Percentiles rank a stretch among this genome's conserved stretches.
Conservation (phyloP, 2,797 vertebrate species). For the Urophycis tenuis region DNA sequence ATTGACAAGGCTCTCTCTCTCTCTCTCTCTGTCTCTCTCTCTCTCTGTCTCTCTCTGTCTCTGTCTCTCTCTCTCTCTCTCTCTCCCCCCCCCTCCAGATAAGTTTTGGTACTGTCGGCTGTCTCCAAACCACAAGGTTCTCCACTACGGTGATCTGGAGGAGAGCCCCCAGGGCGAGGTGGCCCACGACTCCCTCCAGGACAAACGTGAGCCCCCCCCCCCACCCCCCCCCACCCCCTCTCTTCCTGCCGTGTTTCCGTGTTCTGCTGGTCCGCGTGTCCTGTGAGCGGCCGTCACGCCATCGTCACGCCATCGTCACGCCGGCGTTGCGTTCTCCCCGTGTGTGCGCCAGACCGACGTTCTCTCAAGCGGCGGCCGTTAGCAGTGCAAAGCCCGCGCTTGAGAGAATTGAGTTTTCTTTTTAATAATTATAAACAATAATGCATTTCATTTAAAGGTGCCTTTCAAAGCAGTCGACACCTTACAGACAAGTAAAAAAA, state of each 20-base stretch:
- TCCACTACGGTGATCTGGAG: slow-evolving; percentile 97
- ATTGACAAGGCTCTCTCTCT: background rate
- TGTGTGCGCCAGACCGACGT: no score
- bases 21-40: background rate
- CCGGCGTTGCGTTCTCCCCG: no score
- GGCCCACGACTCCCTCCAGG: slow-evolving; percentile 93
- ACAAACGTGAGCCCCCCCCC: slow-evolving; percentile 97
- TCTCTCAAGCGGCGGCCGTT: no score
- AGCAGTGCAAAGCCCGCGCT: no score
- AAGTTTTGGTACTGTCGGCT: slow-evolving; percentile 99
- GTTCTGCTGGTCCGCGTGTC: no score
- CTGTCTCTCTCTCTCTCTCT: slow-evolving; percentile 11
- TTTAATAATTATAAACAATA: no score
- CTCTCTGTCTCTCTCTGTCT: slow-evolving; percentile 1
- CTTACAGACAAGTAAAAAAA: no score
- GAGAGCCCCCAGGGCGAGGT: slow-evolving; percentile 97
- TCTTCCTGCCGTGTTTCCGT: background rate
- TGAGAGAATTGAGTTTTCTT: no score
- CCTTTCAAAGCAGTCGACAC: no score
- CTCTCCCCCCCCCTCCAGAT: slow-evolving; percentile 67
- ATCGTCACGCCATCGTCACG: no score
- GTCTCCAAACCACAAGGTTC: slow-evolving; percentile 98
- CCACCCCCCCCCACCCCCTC: background rate
- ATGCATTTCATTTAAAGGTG: no score
- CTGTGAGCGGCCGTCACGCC: no score